Evolutionary conservation across 2,113 vertebrate species (phyloP).

Genomic region (Sceloporus undulatus): DNA sequence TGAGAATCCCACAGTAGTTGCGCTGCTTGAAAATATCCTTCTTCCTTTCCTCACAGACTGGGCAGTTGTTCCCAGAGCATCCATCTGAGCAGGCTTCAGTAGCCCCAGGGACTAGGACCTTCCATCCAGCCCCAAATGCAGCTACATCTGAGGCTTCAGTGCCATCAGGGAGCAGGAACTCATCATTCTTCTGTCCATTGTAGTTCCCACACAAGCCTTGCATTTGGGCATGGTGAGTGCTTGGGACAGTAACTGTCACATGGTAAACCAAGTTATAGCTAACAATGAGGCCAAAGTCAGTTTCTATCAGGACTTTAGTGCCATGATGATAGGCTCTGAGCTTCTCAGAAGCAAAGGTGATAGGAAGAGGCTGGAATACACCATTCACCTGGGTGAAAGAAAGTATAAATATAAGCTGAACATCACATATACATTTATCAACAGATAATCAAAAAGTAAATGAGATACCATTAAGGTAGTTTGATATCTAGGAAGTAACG

Average conservation of each 20-base stretch:
- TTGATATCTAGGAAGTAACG: no score
- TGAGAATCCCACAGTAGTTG: slow-evolving; percentile 73
- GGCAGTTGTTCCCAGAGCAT: slow-evolving; percentile 52
- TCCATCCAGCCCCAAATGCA: slow-evolving; percentile 70
- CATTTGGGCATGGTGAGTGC: slow-evolving; percentile 67
- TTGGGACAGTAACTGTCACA: slow-evolving; percentile 66
- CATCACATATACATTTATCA: no score
- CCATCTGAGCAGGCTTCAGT: slow-evolving; percentile 51
- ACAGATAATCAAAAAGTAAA: no score
- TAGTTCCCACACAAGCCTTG: slow-evolving; percentile 78
- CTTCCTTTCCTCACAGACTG: slow-evolving; percentile 57
- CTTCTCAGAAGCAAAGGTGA: slow-evolving; percentile 53
- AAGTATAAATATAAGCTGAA: no score
- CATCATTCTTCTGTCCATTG: slow-evolving; percentile 57
- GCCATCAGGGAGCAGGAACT: slow-evolving; percentile 66
- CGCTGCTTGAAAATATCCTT: slow-evolving; percentile 71
- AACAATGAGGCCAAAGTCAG: slow-evolving; percentile 65
- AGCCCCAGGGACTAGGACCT: slow-evolving; percentile 37
- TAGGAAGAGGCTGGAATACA: slow-evolving; percentile 54
- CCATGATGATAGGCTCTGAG: slow-evolving; percentile 61
- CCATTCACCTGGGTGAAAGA: slow-evolving; percentile 63
- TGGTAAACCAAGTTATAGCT: slow-evolving; percentile 71
- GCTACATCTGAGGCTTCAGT: background rate
- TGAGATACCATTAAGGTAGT: no score
- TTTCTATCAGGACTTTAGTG: slow-evolving; percentile 46